These are phyloP conservation scores for Leguminivora glycinivorella DNA, from an alignment of 1,140 invertebrate species.

Conservation along the genomic window DNA sequence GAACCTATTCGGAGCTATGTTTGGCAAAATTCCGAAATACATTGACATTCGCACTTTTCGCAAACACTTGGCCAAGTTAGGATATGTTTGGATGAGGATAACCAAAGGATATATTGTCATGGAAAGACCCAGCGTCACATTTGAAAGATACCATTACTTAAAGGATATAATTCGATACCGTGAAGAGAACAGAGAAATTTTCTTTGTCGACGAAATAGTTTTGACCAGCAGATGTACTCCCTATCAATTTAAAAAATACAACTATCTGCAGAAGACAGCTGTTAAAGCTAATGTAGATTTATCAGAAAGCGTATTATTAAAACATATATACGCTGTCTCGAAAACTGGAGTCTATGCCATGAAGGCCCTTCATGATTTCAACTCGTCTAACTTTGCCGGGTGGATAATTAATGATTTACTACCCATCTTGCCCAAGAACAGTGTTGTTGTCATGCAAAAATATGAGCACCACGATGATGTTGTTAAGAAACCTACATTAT, in stretches of 20 bases:
- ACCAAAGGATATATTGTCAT: slow-evolving; percentile 32
- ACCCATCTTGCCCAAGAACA: slow-evolving; percentile 28
- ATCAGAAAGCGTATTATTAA: not conserved
- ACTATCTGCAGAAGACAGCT: not conserved
- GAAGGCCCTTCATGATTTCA: slow-evolving; percentile 14
- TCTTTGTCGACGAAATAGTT: slow-evolving; percentile 35
- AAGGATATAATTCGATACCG: slow-evolving; percentile 37
- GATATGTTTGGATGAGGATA: slow-evolving; percentile 44
- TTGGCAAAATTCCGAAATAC: slow-evolving; percentile 36
- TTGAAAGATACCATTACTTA: slow-evolving; percentile 48
- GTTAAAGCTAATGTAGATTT: not conserved
- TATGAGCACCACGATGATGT: slow-evolving; percentile 33
- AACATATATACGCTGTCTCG: slow-evolving; percentile 38
- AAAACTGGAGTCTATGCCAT: slow-evolving; percentile 29
- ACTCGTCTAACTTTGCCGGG: slow-evolving; percentile 29
- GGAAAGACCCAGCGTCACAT: slow-evolving; percentile 42
- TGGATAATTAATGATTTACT: slow-evolving; percentile 35
- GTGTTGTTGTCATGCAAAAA: slow-evolving; percentile 42
- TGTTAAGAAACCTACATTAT: slow-evolving; percentile 31
- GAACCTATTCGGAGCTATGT: slow-evolving; percentile 36
- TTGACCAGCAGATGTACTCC: not conserved
- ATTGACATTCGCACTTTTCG: slow-evolving; percentile 43
- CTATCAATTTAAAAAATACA: slow-evolving; percentile 30
- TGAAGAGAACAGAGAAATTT: slow-evolving; percentile 32
- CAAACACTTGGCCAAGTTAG: slow-evolving; percentile 43